Conservation (phyloP, 2,888 invertebrate species). For the Tiphia femorata region DNA sequence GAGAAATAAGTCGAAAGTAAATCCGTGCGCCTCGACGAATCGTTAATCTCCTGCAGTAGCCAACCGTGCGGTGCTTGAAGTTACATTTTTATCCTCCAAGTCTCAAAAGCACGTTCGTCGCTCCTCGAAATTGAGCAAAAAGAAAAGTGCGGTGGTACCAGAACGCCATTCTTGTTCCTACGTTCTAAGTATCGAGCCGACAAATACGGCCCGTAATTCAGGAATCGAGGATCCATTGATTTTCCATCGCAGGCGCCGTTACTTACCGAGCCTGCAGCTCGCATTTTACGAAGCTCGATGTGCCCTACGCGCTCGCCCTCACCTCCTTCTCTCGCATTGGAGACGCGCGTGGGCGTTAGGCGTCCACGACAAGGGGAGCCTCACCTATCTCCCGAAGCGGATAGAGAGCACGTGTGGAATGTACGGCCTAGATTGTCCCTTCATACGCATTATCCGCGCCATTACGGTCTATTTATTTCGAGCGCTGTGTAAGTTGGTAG, state of each 20-base stretch:
- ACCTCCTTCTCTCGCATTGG: constrained; percentile 14
- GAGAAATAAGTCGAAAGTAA: no score
- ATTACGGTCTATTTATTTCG: constrained; percentile 53
- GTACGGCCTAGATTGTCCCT: constrained; percentile 40
- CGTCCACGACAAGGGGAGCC: constrained; percentile 36
- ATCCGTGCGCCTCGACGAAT: no score
- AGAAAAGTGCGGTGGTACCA: no score
- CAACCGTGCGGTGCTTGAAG: no score
- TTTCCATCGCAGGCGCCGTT: no score
- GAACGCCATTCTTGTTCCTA: no score
- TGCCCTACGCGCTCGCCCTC: not conserved
- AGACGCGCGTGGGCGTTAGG: constrained; percentile 33
- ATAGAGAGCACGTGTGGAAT: constrained; percentile 41
- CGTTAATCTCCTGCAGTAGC: no score
- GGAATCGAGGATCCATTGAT: constrained; percentile 1
- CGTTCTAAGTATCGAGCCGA: no score
- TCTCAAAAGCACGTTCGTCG: no score
- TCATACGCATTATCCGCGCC: constrained; percentile 51
- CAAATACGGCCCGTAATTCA: not conserved
- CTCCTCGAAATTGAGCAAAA: no score
- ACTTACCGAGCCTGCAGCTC: no score
- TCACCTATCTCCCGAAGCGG: constrained; percentile 26
- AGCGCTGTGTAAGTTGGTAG: constrained; percentile 34
- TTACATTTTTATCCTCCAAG: no score
- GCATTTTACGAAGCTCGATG: not conserved